Base-by-base conservation (phyloP, 2,113 vertebrate species). In the Panurus biarmicus region DNA sequence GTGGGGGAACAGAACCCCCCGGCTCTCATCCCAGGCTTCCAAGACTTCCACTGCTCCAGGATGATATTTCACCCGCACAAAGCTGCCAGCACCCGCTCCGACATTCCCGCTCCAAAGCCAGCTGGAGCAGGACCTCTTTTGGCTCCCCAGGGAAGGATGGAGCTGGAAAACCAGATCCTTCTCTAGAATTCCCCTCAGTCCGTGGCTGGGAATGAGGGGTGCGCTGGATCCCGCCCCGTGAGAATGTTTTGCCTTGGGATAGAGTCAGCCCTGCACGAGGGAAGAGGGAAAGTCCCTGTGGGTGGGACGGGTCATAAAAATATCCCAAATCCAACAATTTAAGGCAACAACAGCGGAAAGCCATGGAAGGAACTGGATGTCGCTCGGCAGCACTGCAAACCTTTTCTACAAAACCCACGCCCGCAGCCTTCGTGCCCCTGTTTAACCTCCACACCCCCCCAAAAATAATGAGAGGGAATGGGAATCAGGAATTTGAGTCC, bases 321-420 rank as follows among this genome's bases (percentile, higher is more conserved):
- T 11, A 21, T 33, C 18, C 31, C 22, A n/a, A 18, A 48, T 11
- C 6, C 20, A 50, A 7, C 1, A 5, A 11, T 75, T 87, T n/a
- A 53, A 82, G 25, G 42, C 66, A 36, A 14, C 25, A 19, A 19
- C 3, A 3, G 40, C 2, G 38, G 47, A 69, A 89, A 70, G 58
- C 12, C 5, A 1, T 1, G 6, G 35, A n/a, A 85, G 57, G 35
- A 50, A 23, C 1, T 12, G 65, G 5, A 6, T 0, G 4, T 44
- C 50, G 33, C 31, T 54, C 38, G 3, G 7, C 2, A 0, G 61
- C 1, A 0, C 47, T 2, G 2, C 11, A 14, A 2, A 50, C 19
- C 36, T 44, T 47, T 72, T 72, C 71, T 10, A 5, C 14, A 38
- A 65, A 75, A 61, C 50, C 14, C 4, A 62, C 7, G 22, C 79